Conservation (phyloP, 2,888 invertebrate genomes). For the Phytoseiulus persimilis region DNA sequence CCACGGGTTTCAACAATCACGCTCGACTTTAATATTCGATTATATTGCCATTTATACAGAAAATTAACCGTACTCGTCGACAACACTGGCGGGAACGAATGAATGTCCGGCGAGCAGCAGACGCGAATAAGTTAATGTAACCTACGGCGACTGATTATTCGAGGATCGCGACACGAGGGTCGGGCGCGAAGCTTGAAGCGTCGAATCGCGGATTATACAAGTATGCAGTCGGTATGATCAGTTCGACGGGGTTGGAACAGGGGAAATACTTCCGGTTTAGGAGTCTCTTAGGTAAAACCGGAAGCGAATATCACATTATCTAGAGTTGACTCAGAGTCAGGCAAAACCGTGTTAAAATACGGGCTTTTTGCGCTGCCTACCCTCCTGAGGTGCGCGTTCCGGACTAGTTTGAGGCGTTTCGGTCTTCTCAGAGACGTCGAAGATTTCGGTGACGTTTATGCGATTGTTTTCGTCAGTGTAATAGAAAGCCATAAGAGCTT, state of each 20-base stretch:
- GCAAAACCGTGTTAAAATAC: neutral
- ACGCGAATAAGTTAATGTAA: neutral
- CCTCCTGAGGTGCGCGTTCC: neutral
- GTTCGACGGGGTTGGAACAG: too few species aligned
- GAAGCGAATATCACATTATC: neutral
- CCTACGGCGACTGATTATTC: neutral
- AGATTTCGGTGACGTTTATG: constrained; percentile 29
- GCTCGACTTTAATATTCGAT: too few species aligned
- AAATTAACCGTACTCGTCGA: neutral
- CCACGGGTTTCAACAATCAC: too few species aligned
- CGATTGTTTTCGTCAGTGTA: constrained; percentile 32
- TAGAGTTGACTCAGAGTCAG: neutral
- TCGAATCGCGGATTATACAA: too few species aligned
- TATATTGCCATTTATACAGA: neutral
- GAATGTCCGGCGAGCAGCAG: neutral
- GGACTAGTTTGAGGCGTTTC: constrained; percentile 30
- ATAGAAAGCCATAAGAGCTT: constrained; percentile 19
- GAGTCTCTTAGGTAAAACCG: neutral
- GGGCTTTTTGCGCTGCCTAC: neutral
- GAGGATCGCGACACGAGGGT: neutral
- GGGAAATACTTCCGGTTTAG: too few species aligned
- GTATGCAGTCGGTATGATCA: too few species aligned
- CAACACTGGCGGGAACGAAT: neutral
- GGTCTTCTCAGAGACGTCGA: constrained; percentile 1
- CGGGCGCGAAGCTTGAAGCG: neutral